phyloP scores from a whole-genome alignment of 1,140 invertebrate genomes.

The Hesperophylax magnus region DNA sequence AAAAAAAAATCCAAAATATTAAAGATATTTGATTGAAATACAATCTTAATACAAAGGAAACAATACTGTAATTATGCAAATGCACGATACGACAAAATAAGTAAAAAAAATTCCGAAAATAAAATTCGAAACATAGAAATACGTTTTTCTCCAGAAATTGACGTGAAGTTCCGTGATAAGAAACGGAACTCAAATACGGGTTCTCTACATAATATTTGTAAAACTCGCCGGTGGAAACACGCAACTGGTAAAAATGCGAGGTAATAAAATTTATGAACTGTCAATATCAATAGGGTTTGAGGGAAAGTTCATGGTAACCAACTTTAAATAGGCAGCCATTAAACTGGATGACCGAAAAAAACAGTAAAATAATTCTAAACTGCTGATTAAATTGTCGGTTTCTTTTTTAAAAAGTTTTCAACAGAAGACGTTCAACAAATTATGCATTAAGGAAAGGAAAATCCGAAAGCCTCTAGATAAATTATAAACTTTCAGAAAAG shows the following conservation, averaged over 20 bases:
- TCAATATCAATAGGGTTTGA: conserved; percentile 16
- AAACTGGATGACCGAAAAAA: too few species aligned
- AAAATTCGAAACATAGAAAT: too few species aligned
- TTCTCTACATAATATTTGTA: conserved; percentile 2
- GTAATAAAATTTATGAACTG: conserved; percentile 24
- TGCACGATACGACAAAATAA: too few species aligned
- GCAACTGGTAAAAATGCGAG: neutral
- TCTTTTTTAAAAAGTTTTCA: too few species aligned
- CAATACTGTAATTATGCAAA: too few species aligned
- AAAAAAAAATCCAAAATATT: too few species aligned
- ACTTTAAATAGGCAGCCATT: too few species aligned
- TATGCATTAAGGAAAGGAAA: neutral
- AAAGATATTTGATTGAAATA: too few species aligned
- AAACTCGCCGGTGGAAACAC: neutral
- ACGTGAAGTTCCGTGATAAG: neutral
- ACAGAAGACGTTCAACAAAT: neutral
- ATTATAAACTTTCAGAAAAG: neutral
- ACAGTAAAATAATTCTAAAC: neutral
- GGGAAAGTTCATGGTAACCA: too few species aligned
- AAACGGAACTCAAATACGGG: conserved; percentile 4
- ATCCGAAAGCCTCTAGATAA: neutral
- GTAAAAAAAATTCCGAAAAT: too few species aligned
- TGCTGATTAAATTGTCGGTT: neutral
- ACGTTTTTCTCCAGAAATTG: neutral
- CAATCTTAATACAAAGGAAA: too few species aligned